Percentiles rank a stretch among this genome's conserved stretches.
These are phyloP conservation scores for Ptilonorhynchus violaceus DNA, from an alignment of 2,113 vertebrate genomes.

Conservation along the genomic window DNA sequence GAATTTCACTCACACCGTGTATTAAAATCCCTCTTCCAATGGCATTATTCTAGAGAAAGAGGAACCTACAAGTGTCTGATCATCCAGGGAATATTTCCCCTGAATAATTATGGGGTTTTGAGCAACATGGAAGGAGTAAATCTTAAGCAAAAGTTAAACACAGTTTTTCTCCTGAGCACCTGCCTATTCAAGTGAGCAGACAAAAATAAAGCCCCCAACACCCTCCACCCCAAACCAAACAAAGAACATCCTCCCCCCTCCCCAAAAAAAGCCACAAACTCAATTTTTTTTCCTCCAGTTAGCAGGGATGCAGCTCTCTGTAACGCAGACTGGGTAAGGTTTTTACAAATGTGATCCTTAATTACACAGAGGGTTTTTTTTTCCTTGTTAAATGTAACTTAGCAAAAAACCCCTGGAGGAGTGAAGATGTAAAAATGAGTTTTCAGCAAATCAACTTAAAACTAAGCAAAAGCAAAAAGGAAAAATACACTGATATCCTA, in stretches of 20 bases:
- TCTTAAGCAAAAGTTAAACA: background rate
- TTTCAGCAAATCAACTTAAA: background rate
- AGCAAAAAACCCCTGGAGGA: background rate
- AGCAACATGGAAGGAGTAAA: background rate
- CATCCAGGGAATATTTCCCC: background rate
- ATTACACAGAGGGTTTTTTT: background rate
- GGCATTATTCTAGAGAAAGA: background rate
- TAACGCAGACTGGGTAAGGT: background rate
- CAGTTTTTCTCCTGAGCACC: background rate
- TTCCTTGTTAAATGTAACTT: background rate
- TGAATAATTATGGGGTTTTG: background rate
- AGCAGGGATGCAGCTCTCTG: background rate
- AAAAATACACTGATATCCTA: background rate
- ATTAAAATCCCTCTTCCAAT: background rate
- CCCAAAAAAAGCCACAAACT: background rate
- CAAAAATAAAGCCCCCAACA: background rate
- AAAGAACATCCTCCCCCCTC: background rate
- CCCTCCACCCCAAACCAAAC: background rate
- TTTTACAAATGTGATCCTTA: background rate
- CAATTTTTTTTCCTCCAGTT: background rate
- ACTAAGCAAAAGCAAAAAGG: background rate
- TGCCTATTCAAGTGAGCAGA: background rate
- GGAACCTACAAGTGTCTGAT: background rate
- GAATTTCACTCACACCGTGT: background rate
- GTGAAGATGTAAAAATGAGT: background rate